Evolutionary conservation across 2,797 vertebrate genomes (phyloP).

Genomic region (Coracias cyanogaster): DNA sequence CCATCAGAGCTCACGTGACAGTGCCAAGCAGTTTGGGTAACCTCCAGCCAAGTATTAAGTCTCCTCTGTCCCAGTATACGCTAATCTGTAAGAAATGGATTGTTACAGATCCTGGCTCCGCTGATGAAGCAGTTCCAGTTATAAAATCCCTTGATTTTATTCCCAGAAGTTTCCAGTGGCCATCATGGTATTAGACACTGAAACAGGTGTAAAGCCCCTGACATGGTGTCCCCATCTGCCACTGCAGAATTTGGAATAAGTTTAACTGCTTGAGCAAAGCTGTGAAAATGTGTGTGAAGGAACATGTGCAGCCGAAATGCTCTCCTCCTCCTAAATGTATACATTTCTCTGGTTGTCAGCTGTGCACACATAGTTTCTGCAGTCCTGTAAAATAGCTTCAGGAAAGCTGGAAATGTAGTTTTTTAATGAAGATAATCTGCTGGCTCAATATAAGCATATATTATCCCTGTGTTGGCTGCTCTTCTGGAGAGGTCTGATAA

Average conservation of each 20-base stretch:
- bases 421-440: conserved; percentile 21
- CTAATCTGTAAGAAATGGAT: conserved; percentile 35
- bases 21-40: not conserved
- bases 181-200: not conserved
- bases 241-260: not conserved
- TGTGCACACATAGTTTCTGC: not conserved
- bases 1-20: not conserved
- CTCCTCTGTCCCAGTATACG: not conserved
- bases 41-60: conserved; percentile 10
- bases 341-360: not conserved
- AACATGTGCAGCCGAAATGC: not conserved
- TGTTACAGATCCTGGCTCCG: conserved; percentile 12
- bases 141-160: conserved; percentile 2
- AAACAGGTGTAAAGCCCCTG: not conserved
- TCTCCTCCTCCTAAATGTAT: not conserved
- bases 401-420: not conserved
- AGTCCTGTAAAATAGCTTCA: not conserved
- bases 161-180: not conserved
- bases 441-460: not conserved
- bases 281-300: not conserved
- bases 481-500: not conserved
- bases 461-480: not conserved
- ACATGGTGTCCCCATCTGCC: not conserved
- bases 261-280: not conserved
- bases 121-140: conserved; percentile 18